Evolutionary conservation across 2,888 invertebrate species (phyloP).

Genomic region (Andrena marginata): DNA sequence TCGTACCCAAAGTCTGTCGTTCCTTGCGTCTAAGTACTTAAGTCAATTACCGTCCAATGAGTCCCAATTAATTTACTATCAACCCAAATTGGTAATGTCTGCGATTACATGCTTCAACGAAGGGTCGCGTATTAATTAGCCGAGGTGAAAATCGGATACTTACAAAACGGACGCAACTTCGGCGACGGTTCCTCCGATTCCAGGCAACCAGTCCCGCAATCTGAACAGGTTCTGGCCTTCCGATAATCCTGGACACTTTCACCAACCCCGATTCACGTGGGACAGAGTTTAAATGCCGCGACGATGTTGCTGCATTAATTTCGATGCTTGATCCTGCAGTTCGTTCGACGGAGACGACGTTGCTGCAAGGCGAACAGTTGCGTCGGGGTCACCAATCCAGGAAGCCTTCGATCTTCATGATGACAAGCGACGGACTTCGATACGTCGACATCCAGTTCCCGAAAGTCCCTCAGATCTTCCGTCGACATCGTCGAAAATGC

Average conservation of each 20-base stretch:
- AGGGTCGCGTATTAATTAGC: not conserved
- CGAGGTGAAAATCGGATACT: constrained; percentile 31
- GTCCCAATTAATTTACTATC: not conserved
- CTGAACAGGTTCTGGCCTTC: constrained; percentile 35
- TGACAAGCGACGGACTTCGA: constrained; percentile 38
- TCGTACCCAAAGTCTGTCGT: not conserved
- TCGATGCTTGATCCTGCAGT: constrained; percentile 40
- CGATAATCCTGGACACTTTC: constrained; percentile 62
- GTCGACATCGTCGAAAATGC: constrained; percentile 49
- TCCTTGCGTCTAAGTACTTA: constrained; percentile 1
- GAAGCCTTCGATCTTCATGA: constrained; percentile 39
- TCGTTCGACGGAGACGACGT: constrained; percentile 23
- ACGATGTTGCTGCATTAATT: constrained; percentile 6
- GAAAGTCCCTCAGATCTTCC: constrained; percentile 37
- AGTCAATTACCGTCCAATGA: not conserved
- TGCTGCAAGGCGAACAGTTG: constrained; percentile 13
- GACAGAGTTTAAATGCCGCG: constrained; percentile 34
- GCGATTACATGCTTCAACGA: not conserved
- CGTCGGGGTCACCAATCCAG: constrained; percentile 40
- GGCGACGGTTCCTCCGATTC: constrained; percentile 13
- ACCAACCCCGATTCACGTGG: constrained; percentile 37
- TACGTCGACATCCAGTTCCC: constrained; percentile 42
- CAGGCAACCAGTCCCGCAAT: constrained; percentile 33
- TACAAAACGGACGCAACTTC: constrained; percentile 37
- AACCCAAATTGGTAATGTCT: not conserved